These are phyloP conservation scores for Saxidomus purpurata DNA, from an alignment of 1,140 invertebrate genomes.

Conservation along the genomic window DNA sequence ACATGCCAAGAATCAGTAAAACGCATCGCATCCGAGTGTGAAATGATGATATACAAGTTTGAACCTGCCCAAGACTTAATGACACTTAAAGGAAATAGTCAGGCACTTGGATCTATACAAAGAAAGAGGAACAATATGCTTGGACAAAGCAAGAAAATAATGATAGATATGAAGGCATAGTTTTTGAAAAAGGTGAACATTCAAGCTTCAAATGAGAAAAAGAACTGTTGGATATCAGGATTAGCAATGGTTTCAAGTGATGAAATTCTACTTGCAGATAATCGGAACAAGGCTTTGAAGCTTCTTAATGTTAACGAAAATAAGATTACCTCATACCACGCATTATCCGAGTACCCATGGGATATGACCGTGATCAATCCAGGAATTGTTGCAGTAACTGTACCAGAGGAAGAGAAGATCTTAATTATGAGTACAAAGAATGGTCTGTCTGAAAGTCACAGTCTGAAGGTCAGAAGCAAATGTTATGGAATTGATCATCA, in stretches of 20 bases:
- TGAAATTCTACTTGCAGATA: not conserved
- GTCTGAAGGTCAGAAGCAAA: too few species aligned
- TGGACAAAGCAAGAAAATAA: not conserved
- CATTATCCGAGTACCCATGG: not conserved
- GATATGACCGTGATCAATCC: too few species aligned
- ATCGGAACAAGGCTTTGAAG: not conserved
- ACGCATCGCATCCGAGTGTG: not conserved
- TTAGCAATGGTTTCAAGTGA: not conserved
- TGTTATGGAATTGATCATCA: not conserved
- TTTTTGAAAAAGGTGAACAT: not conserved
- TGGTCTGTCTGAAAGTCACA: not conserved
- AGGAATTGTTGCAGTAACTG: not conserved
- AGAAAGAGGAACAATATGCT: not conserved
- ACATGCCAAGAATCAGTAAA: not conserved
- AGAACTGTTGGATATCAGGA: not conserved
- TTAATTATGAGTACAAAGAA: not conserved
- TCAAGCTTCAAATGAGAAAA: too few species aligned
- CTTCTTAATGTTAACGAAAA: not conserved
- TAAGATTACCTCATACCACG: not conserved
- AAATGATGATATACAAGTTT: not conserved
- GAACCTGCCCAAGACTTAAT: not conserved
- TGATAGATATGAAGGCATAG: not conserved
- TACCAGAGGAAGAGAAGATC: not conserved
- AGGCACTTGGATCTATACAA: not conserved
- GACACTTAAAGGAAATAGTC: not conserved